Evolutionary conservation across 2,797 vertebrate genomes (phyloP).

Genomic region (Uromys caudimaculatus): DNA sequence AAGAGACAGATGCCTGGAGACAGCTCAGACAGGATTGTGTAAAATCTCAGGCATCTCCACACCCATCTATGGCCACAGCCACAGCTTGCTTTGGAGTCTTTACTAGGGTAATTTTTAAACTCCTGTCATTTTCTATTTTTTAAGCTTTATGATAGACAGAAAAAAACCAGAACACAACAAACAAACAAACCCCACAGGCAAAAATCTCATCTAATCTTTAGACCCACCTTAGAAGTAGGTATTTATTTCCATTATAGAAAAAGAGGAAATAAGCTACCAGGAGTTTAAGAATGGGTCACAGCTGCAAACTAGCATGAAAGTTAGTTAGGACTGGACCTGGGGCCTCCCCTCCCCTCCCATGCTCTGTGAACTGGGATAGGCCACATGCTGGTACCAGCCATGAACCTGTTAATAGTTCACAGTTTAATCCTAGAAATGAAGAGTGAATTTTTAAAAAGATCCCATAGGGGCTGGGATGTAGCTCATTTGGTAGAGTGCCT

Average conservation of each 20-base stretch:
- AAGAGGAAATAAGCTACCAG: neutral
- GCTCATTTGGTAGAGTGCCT: neutral
- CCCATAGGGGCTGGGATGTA: neutral
- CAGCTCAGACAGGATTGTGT: neutral
- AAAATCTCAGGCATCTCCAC: neutral
- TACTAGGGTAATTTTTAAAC: neutral
- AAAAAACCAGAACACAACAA: neutral
- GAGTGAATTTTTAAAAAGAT: neutral
- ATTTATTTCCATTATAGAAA: neutral
- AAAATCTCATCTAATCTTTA: neutral
- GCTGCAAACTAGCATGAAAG: neutral
- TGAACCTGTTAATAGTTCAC: neutral
- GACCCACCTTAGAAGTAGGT: neutral
- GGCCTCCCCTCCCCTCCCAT: rapidly evolving
- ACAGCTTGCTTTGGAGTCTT: neutral
- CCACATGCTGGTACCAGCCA: no score
- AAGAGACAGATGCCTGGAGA: neutral
- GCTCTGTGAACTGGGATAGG: neutral
- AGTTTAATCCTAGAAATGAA: conserved; percentile 17
- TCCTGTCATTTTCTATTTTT: neutral
- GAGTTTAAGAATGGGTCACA: neutral
- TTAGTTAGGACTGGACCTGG: neutral
- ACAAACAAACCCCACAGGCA: neutral
- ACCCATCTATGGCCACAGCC: neutral
- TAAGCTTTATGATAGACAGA: neutral